These are phyloP conservation scores for Paraplagusia blochii DNA, from an alignment of 2,113 vertebrate species.

Conservation along the genomic window DNA sequence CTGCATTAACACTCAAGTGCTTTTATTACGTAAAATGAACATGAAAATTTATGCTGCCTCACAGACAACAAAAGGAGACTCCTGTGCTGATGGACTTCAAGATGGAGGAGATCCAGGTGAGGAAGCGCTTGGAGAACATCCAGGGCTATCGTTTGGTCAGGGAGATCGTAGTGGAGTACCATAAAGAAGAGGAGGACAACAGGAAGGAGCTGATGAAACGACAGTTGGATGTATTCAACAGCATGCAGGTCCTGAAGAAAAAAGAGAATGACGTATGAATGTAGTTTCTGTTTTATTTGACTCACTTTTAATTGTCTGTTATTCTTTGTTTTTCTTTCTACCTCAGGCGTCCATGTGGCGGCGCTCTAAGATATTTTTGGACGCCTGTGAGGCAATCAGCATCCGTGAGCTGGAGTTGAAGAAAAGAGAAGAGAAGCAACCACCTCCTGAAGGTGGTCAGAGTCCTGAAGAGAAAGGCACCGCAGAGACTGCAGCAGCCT, in stretches of 20 bases:
- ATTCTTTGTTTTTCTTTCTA: constrained; percentile 14
- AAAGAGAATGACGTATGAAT: not conserved
- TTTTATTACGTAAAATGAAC: no score
- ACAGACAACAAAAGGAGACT: constrained; percentile 67
- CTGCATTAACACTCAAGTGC: no score
- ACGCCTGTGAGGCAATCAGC: constrained; percentile 72
- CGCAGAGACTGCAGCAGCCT: constrained; percentile 14
- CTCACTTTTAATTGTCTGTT: not conserved
- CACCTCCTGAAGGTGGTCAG: constrained; percentile 54
- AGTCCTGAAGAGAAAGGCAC: constrained; percentile 64
- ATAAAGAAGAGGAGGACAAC: constrained; percentile 63
- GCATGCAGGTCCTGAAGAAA: constrained; percentile 74
- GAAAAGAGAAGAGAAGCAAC: constrained; percentile 63
- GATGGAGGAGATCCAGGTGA: constrained; percentile 70
- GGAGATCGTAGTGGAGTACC: constrained; percentile 69
- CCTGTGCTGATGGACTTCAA: constrained; percentile 69
- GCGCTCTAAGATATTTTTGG: constrained; percentile 58
- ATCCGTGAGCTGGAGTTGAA: constrained; percentile 66
- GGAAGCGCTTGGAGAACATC: constrained; percentile 74
- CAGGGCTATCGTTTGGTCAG: constrained; percentile 77
- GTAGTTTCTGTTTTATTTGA: not conserved
- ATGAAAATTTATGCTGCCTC: constrained; percentile 8
- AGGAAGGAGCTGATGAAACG: constrained; percentile 67
- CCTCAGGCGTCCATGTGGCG: constrained; percentile 40
- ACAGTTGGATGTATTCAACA: constrained; percentile 75